A percentile compares a stretch with the other conserved stretches of the same genome.
Conservation (phyloP, 1,140 invertebrate species). For the Odontomachus brunneus region DNA sequence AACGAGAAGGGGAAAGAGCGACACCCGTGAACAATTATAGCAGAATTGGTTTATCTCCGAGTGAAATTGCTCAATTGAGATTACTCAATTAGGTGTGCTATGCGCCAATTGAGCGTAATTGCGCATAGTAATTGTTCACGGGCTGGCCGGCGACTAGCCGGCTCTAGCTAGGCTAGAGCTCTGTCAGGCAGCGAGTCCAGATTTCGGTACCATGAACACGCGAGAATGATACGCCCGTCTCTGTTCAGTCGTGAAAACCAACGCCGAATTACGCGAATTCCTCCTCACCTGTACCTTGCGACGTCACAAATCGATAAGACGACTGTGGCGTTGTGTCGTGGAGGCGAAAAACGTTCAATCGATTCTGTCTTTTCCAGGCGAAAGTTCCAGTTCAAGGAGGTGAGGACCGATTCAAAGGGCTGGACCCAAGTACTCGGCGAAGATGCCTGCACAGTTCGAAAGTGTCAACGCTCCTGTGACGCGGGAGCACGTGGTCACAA, state of each 20-base stretch:
- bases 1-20: neutral
- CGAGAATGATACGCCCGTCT: conserved; percentile 2
- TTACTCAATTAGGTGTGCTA: conserved; percentile 76
- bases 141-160: neutral
- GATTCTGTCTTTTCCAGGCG: conserved; percentile 15
- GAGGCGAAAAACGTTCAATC: no score
- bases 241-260: neutral
- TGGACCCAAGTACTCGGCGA: conserved; percentile 60
- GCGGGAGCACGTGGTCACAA: conserved; percentile 73
- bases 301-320: no score
- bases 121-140: conserved; percentile 46
- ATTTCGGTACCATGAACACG: conserved; percentile 3
- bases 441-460: conserved; percentile 88
- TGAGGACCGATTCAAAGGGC: conserved; percentile 3
- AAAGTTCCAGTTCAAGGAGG: conserved; percentile 60
- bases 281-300: no score
- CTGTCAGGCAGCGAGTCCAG: neutral
- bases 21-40: conserved; percentile 56
- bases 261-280: no score
- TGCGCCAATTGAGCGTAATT: conserved; percentile 76
- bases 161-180: no score
- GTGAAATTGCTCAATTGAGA: conserved; percentile 78
- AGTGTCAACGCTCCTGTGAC: conserved; percentile 79
- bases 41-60: conserved; percentile 77
- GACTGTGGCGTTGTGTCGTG: no score